Base-by-base conservation (phyloP, 1,140 invertebrate genomes). In the Drepana arcuata region DNA sequence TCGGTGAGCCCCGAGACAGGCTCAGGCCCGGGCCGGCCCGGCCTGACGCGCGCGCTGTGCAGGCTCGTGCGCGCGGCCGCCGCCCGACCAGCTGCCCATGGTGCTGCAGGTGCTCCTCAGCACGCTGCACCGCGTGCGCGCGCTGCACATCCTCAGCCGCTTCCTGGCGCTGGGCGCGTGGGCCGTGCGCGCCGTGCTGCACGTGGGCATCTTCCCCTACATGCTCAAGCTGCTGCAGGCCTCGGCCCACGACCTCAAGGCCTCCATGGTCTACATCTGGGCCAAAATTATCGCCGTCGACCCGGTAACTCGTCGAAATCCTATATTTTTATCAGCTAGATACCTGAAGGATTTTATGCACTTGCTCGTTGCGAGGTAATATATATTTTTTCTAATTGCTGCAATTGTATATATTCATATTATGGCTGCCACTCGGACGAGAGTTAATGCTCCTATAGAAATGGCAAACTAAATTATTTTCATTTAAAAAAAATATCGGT, bases 151-250 rank as follows among this genome's bases (percentile, higher is more conserved):
- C 16, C 86, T 99, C 2, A 96, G 95, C n/a, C 87, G 92, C 47
- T 99, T 99, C 83, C 86, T 99, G 11, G 96, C 99, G 72, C 87
- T 99, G 14, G 98, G 98, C 11, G 92, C 95, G 1, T 98, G 96
- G 95, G 97, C 98, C 10, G 97, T 99, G 1, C 96, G 96, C 83
- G 85, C 97, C 48, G 96, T 97, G 18, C 86, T 99, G 7, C 95
- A 94, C 32, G 98, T 99, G 23, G 98, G 98, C 45, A 99, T 99
- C 51, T 99, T 99, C 80, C 98, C 98, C 2, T 99, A 99, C 83
- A 96, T 99, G 44, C 86, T 99, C 5, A 99, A 99, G 75, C 81
- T 99, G 39, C 84, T 98, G 27, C 97, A 99, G 84, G 96, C 95
- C 52, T 95, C 92, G 47, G 95, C 95, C 1, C 88, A 90, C 52